Evolutionary conservation across 2,113 vertebrate genomes (phyloP).

Genomic region (Passer montanus): DNA sequence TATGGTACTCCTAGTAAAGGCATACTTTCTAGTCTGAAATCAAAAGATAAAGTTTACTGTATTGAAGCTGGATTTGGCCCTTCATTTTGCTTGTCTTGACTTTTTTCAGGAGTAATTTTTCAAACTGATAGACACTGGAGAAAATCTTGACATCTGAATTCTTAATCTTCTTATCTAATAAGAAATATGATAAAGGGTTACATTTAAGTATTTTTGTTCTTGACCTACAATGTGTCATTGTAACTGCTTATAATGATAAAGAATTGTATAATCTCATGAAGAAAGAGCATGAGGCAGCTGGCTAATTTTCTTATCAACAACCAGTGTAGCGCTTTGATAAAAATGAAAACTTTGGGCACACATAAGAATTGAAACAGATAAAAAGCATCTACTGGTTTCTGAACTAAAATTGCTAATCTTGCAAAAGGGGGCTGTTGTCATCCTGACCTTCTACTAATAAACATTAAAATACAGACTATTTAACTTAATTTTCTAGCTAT

Average conservation of each 20-base stretch:
- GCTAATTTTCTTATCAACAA: conserved; percentile 23
- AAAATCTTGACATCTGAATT: neutral
- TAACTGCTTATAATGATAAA: conserved; percentile 3
- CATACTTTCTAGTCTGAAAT: neutral
- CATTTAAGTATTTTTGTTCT: neutral
- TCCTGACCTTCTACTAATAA: conserved; percentile 54
- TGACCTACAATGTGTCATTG: conserved; percentile 13
- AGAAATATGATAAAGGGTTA: neutral
- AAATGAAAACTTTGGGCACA: neutral
- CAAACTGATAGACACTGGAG: neutral
- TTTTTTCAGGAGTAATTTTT: neutral
- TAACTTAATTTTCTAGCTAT: conserved; percentile 64
- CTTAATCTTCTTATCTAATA: neutral
- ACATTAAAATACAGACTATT: conserved; percentile 54
- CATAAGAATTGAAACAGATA: neutral
- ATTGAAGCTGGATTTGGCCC: neutral
- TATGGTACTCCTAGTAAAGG: accelerated
- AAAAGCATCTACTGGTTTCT: neutral
- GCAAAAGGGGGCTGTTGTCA: conserved; percentile 40
- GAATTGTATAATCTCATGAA: neutral
- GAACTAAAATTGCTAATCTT: conserved; percentile 2
- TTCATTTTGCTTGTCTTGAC: neutral
- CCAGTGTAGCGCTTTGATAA: neutral
- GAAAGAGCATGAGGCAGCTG: neutral
- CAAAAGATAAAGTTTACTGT: neutral